Conservation (phyloP, 2,888 invertebrate genomes). For the Petrophora chlorosata region DNA sequence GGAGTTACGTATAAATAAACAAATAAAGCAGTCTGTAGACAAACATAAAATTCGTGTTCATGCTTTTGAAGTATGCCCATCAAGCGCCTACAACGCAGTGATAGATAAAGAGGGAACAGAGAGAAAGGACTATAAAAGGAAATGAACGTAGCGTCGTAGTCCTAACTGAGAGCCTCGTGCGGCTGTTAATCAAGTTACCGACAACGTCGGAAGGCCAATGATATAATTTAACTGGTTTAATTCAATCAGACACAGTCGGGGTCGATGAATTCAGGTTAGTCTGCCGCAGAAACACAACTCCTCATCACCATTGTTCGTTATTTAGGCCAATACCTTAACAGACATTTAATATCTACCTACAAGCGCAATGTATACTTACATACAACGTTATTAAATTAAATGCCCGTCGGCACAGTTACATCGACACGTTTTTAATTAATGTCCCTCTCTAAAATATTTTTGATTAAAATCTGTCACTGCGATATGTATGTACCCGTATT, state of each 20-base stretch:
- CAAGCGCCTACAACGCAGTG: slow-evolving; percentile 34
- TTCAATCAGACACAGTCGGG: slow-evolving; percentile 74
- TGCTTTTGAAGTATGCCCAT: slow-evolving; percentile 22
- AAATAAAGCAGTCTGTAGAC: slow-evolving; percentile 7
- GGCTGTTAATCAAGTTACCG: slow-evolving; percentile 73
- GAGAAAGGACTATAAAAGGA: slow-evolving; percentile 50
- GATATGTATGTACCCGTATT: slow-evolving; percentile 12
- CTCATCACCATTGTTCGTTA: slow-evolving; percentile 50
- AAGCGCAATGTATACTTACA: neutral
- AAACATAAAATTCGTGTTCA: slow-evolving; percentile 26
- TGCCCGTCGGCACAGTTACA: slow-evolving; percentile 21
- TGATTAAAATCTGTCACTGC: slow-evolving; percentile 27
- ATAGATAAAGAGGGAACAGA: slow-evolving; percentile 40
- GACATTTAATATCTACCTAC: slow-evolving; percentile 10
- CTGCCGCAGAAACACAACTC: slow-evolving; percentile 49
- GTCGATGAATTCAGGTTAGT: slow-evolving; percentile 74
- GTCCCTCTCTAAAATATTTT: slow-evolving; percentile 20
- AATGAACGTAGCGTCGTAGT: slow-evolving; percentile 44
- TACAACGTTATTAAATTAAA: slow-evolving; percentile 24
- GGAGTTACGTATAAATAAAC: slow-evolving; percentile 7
- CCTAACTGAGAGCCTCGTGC: slow-evolving; percentile 56
- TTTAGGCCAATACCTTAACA: slow-evolving; percentile 51
- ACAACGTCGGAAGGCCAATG: slow-evolving; percentile 68
- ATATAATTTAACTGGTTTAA: slow-evolving; percentile 81
- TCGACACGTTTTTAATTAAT: slow-evolving; percentile 29